A percentile compares a stretch with the other conserved stretches of the same genome.
Conservation (phyloP, 1,140 invertebrate genomes). For the Bicyclus anynana region DNA sequence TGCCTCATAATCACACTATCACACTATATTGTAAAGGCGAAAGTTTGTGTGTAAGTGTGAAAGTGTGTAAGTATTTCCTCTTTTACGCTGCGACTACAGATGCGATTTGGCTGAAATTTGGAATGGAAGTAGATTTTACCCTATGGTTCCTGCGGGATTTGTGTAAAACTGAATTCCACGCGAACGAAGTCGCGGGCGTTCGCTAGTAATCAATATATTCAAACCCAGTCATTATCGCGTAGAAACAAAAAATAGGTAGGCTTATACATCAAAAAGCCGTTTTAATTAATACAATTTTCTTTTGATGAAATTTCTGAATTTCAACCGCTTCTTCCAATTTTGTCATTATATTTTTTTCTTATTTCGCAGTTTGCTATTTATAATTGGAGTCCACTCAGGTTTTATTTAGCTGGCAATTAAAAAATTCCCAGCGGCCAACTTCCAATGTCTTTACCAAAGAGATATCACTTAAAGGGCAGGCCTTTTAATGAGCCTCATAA, state of each 20-base stretch:
- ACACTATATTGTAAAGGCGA: too few relatives aligned
- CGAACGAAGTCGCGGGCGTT: too few relatives aligned
- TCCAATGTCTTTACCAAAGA: neutral
- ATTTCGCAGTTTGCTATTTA: conserved; percentile 3
- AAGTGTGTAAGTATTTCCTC: too few relatives aligned
- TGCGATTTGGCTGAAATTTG: too few relatives aligned
- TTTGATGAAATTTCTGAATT: conserved; percentile 2
- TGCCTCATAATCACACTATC: too few relatives aligned
- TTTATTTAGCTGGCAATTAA: conserved; percentile 3
- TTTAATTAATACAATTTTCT: conserved; percentile 1
- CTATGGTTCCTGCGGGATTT: too few relatives aligned
- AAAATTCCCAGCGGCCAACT: neutral
- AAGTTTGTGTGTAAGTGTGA: too few relatives aligned
- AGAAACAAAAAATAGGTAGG: neutral
- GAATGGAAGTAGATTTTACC: too few relatives aligned
- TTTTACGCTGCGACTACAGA: too few relatives aligned
- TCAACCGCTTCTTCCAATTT: neutral
- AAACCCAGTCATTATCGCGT: neutral
- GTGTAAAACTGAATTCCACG: too few relatives aligned
- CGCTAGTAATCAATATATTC: too few relatives aligned
- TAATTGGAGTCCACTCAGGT: neutral
- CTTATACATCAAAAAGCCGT: neutral
- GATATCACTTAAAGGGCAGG: neutral
- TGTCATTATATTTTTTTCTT: neutral
- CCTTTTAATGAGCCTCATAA: too few relatives aligned